Conservation (phyloP, 2,888 invertebrate genomes). For the Antitype chi region DNA sequence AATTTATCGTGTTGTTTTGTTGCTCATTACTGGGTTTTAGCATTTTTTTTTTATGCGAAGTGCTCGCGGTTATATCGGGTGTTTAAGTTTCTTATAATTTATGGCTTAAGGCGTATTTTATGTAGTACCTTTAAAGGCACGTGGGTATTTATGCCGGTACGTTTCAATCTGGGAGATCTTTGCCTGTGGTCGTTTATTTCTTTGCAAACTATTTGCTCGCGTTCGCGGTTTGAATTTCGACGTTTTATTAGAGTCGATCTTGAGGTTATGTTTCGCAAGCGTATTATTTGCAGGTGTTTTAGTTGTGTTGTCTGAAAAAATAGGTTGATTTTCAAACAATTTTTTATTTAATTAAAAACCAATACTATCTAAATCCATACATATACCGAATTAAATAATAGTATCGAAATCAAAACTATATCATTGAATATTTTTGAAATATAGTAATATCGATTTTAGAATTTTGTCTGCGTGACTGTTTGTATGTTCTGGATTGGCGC, state of each 20-base stretch:
- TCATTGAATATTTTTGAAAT: no score
- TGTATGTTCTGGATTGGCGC: no score
- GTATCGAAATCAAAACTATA: no score
- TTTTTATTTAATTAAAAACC: no score
- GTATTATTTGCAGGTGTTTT: background rate
- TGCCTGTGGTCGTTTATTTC: slow-evolving; percentile 73
- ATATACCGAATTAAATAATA: no score
- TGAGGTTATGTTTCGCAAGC: slow-evolving; percentile 49
- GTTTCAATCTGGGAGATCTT: slow-evolving; percentile 88
- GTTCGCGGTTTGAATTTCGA: slow-evolving; percentile 67
- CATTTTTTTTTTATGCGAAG: slow-evolving; percentile 63
- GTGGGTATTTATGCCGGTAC: slow-evolving; percentile 86
- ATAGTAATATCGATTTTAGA: no score
- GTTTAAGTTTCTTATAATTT: slow-evolving; percentile 81
- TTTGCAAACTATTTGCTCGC: slow-evolving; percentile 76
- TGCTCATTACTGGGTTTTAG: slow-evolving; percentile 82
- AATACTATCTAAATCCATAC: no score
- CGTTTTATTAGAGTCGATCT: slow-evolving; percentile 58
- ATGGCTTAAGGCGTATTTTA: slow-evolving; percentile 80
- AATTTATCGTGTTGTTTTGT: slow-evolving; percentile 88
- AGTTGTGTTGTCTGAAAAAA: background rate
- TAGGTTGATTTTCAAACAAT: no score
- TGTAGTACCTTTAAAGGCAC: slow-evolving; percentile 82
- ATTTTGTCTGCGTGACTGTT: no score
- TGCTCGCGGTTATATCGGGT: slow-evolving; percentile 50